These are phyloP conservation scores for Darevskia nairensis DNA, from an alignment of 2,797 vertebrate genomes.

Conservation along the genomic window DNA sequence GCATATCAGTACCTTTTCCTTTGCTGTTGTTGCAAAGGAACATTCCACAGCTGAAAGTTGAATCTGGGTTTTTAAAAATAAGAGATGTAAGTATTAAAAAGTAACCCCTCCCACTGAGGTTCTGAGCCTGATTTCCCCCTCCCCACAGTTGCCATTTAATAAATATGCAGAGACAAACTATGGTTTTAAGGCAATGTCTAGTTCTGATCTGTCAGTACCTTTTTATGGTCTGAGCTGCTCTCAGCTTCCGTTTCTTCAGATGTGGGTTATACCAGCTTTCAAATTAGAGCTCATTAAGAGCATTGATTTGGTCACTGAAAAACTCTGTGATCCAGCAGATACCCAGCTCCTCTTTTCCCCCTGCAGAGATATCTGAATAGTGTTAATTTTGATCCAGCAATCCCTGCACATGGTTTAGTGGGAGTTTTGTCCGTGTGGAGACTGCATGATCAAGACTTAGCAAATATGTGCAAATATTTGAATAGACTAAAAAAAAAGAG, in stretches of 20 bases:
- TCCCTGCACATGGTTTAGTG: conserved; percentile 27
- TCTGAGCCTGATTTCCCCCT: background rate
- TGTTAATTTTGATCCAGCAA: conserved; percentile 47
- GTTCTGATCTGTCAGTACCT: background rate
- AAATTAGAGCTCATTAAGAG: conserved; percentile 4
- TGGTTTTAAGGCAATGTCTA: background rate
- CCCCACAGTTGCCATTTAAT: background rate
- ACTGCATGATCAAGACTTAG: conserved; percentile 14
- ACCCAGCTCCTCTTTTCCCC: conserved; percentile 44
- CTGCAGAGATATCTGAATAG: conserved; percentile 38
- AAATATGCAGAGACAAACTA: background rate
- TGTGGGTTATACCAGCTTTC: background rate
- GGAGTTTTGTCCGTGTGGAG: conserved; percentile 21
- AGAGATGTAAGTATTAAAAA: background rate
- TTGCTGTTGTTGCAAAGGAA: too few relatives aligned
- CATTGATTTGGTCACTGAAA: conserved; percentile 47
- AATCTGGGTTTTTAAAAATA: too few relatives aligned
- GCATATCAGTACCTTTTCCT: too few relatives aligned
- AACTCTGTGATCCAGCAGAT: conserved; percentile 41
- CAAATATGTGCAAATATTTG: background rate
- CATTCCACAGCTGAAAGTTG: too few relatives aligned
- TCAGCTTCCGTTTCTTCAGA: background rate
- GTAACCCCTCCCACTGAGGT: background rate
- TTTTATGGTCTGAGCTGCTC: background rate
- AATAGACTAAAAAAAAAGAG: background rate